Evolutionary conservation across 2,113 vertebrate genomes (phyloP).

Genomic region (Megaceryle maxima): DNA sequence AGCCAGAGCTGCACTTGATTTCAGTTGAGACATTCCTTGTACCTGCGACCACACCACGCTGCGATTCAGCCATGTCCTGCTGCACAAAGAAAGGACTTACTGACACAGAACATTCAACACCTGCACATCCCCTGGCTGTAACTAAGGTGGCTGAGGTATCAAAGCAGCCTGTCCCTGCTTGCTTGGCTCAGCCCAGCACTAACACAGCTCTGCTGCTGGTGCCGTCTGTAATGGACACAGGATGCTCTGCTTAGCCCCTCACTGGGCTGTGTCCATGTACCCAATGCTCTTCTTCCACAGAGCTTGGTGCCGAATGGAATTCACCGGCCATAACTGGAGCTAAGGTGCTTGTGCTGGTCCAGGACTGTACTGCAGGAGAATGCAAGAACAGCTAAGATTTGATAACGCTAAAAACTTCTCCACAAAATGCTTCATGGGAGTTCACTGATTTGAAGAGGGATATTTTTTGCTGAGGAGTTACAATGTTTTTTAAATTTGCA

Average conservation of each 20-base stretch:
- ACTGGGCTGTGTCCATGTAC: neutral
- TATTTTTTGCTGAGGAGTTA: neutral
- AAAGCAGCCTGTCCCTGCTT: neutral
- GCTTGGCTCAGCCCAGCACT: neutral
- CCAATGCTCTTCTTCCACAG: neutral
- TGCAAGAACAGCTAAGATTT: neutral
- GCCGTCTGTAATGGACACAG: neutral
- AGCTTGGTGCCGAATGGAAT: neutral
- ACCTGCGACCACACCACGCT: neutral
- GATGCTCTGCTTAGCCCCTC: neutral
- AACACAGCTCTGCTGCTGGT: neutral
- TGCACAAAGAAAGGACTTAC: neutral
- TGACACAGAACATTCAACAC: neutral
- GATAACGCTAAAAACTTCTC: neutral
- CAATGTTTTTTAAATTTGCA: neutral
- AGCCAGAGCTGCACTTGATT: neutral
- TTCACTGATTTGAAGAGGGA: neutral
- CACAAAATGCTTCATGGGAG: neutral
- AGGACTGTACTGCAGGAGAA: neutral
- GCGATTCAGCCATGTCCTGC: neutral
- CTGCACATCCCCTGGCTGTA: neutral
- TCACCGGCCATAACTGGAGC: neutral
- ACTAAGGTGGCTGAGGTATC: neutral
- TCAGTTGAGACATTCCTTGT: neutral
- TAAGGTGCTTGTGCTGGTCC: neutral